These are phyloP conservation scores for Prinia subflava DNA, from an alignment of 2,113 vertebrate genomes.

Conservation along the genomic window DNA sequence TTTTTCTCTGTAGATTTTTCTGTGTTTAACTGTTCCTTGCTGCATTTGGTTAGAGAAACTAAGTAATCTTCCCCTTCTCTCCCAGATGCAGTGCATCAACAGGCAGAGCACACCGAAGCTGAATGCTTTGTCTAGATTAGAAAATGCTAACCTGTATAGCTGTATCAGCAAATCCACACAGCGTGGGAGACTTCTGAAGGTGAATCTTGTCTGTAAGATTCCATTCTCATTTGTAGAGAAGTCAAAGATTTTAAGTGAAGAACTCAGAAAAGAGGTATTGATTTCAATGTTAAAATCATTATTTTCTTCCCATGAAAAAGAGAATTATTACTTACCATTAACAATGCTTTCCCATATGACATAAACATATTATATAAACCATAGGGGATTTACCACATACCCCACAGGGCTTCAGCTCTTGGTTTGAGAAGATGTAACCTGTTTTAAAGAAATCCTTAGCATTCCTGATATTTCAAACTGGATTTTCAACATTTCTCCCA, in stretches of 20 bases:
- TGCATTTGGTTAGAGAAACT: background rate
- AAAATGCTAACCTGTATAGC: background rate
- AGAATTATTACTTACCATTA: background rate
- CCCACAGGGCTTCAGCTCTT: background rate
- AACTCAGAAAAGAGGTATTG: background rate
- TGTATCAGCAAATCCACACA: slow-evolving; percentile 28
- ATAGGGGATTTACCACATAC: background rate
- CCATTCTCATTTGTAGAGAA: background rate
- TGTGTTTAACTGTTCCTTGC: background rate
- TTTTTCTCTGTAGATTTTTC: background rate
- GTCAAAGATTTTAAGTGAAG: background rate
- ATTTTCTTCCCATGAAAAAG: background rate
- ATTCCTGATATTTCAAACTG: background rate
- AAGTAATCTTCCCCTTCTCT: background rate
- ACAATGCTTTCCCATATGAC: background rate
- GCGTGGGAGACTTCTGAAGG: background rate
- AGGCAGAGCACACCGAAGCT: slow-evolving; percentile 19
- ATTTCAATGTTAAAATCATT: background rate
- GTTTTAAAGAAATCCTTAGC: background rate
- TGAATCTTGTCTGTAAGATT: slow-evolving; percentile 1
- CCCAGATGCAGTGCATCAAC: slow-evolving; percentile 35
- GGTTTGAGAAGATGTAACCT: background rate
- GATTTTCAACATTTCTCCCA: background rate
- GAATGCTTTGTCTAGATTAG: slow-evolving; percentile 42
- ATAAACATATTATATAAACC: background rate